These are phyloP conservation scores for Cephus rjabovi DNA, from an alignment of 2,888 invertebrate species.

Conservation along the genomic window DNA sequence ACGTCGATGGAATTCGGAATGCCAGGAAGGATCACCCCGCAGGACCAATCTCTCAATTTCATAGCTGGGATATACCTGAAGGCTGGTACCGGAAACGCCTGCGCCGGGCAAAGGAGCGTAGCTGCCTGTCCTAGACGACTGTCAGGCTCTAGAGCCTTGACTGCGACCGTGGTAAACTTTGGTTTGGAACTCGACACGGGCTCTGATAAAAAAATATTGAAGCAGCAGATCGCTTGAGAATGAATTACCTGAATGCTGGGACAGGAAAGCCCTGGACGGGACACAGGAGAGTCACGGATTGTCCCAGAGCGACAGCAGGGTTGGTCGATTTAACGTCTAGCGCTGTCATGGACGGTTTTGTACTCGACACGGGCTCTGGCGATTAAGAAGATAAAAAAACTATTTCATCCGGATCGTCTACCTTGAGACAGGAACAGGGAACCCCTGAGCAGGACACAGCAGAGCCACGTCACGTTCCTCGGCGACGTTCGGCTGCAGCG, in stretches of 20 bases:
- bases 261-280: slow-evolving; percentile 83
- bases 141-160: slow-evolving; percentile 20
- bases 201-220: slow-evolving; percentile 31
- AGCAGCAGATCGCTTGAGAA: slow-evolving; percentile 7
- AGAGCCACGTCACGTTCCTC: slow-evolving; percentile 23
- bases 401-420: background rate
- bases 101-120: slow-evolving; percentile 76
- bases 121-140: slow-evolving; percentile 40
- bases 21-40: background rate
- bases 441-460: slow-evolving; percentile 52
- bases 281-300: slow-evolving; percentile 72
- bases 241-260: slow-evolving; percentile 77
- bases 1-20: background rate
- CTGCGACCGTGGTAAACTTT: slow-evolving; percentile 38
- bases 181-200: slow-evolving; percentile 49
- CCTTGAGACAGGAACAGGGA: slow-evolving; percentile 53
- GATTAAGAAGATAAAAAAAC: slow-evolving; percentile 8
- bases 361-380: slow-evolving; percentile 70
- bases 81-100: slow-evolving; percentile 72
- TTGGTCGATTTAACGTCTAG: slow-evolving; percentile 63
- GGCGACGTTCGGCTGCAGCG: slow-evolving; percentile 17
- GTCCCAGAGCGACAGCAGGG: slow-evolving; percentile 34
- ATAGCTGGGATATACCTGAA: slow-evolving; percentile 64
- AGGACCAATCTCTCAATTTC: background rate
- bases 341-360: slow-evolving; percentile 69